Base-by-base conservation (phyloP, 2,797 vertebrate genomes). In the Sciaenops ocellatus region DNA sequence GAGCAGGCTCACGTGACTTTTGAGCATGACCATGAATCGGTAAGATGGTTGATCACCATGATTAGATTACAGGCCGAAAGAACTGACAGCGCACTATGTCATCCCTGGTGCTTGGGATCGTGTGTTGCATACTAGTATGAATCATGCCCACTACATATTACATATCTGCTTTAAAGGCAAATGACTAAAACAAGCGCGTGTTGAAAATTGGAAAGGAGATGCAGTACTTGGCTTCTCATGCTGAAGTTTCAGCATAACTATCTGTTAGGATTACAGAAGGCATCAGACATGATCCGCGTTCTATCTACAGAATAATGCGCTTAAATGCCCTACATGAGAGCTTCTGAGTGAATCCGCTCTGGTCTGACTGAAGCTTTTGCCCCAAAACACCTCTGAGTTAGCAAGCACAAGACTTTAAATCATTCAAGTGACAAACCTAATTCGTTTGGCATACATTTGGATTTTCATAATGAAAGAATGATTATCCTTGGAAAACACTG, bases 41-140 rank as follows among this genome's bases (percentile, higher is more conserved):
- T 16, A 9, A 54, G n/a, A 69, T 41, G 6, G 10, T 56, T 77
- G 18, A 69, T 77, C 59, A 10, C 47, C 10, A 50, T 42, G n/a
- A 86, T 79, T 57, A 42, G 5, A 78, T 85, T 85, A 80, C 22
- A 48, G 52, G 54, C 10, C 61, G 30, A 72, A 70, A 70, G 77
- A 34, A 1, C 0, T 57, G 60, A 83, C 42, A 41, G 55, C 62
- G 56, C 44, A 47, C 41, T 68, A 13, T 26, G 60, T 79, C 79
- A 69, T 73, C 34, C 20, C 24, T 44, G 50, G 17, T 77, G 60
- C 55, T 47, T 54, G 12, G 73, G 28, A 42, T 69, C 81, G 48
- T 26, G n/a, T 6, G 56, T 48, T 16, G 46, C 51, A 66, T 56
- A 5, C 47, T 5, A 54, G 59, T 12, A 20, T 46, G 50, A 60